A percentile compares a stretch with the other conserved stretches of the same genome.
Conservation (phyloP, 2,888 invertebrate genomes). For the Lathronympha strigana region DNA sequence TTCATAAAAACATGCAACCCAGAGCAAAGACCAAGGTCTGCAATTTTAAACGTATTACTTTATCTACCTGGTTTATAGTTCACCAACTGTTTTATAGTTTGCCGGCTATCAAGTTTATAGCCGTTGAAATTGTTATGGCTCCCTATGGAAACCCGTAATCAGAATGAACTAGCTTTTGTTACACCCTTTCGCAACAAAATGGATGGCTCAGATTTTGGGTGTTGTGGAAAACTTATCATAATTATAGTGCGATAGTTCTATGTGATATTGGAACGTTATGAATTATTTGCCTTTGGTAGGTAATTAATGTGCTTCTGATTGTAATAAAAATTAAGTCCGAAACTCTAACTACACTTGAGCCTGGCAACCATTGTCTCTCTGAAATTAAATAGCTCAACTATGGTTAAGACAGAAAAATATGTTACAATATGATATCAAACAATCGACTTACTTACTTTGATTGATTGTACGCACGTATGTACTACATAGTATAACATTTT, state of each 20-base stretch:
- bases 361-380: too few relatives aligned
- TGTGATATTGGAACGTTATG: too few relatives aligned
- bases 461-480: too few relatives aligned
- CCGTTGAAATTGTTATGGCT: constrained; percentile 16
- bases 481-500: too few relatives aligned
- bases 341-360: too few relatives aligned
- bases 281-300: too few relatives aligned
- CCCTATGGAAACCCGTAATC: constrained; percentile 21
- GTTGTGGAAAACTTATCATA: not conserved
- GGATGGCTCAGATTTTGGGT: not conserved
- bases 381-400: too few relatives aligned
- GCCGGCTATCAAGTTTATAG: constrained; percentile 17
- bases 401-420: too few relatives aligned
- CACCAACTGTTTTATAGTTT: constrained; percentile 18
- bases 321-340: too few relatives aligned
- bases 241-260: not conserved
- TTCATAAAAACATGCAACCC: not conserved
- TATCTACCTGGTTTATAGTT: not conserved
- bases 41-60: not conserved
- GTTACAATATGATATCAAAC: too few relatives aligned
- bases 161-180: constrained; percentile 1
- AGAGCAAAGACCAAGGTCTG: not conserved
- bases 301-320: too few relatives aligned
- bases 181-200: not conserved
- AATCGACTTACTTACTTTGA: too few relatives aligned